Evolutionary conservation across 2,888 invertebrate genomes (phyloP), one percentile per base, ranked within the genome.

Genomic region (Strigamia transsilvanica): DNA sequence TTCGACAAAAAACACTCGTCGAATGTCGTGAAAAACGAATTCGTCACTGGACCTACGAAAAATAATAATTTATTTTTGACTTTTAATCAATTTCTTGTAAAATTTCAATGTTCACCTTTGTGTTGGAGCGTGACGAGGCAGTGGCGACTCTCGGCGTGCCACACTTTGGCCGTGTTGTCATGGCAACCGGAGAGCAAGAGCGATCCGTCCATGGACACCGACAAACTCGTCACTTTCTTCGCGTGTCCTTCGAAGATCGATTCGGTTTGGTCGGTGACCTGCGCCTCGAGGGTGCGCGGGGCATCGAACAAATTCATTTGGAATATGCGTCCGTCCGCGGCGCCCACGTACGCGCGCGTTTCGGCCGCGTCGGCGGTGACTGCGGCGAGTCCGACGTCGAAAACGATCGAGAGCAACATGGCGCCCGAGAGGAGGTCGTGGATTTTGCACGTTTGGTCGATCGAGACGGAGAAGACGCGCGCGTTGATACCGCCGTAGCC

Each of bases 401-500:
- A 94, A 0, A 95, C 91, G 56, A 97, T 87, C 83, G 92, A 93
- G 0, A 94, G 87, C 56, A 97, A 87, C 84, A 93, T 87, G 61
- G 90, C 89, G 27, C 95, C 96, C 38, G 91, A 90, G 15, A 90
- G 86, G 13, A 96, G 87, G 84, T 94, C 93, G 88, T 95, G 96
- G 23, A 97, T 90, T 88, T 93, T 93, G 86, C 94, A 93, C 12
- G 94, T 94, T 85, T 93, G 91, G 87, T 98, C 97, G 81, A 92
- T 87, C 0, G 97, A 96, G 4, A 93, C 92, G 0, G 96, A 93
- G 81, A 91, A 92, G 83, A 97, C 88, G 78, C 94, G 91, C 0
- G 93, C 91, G 82, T 92, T 91, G 80, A 91, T 89, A 0, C 93
- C 94, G 12, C 92, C 92, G 85, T 90, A 90, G 23, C 95, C 94